A percentile compares a stretch with the other conserved stretches of the same genome.
phyloP scores from a whole-genome alignment of 1,140 invertebrate genomes.

The Centruroides vittatus region DNA sequence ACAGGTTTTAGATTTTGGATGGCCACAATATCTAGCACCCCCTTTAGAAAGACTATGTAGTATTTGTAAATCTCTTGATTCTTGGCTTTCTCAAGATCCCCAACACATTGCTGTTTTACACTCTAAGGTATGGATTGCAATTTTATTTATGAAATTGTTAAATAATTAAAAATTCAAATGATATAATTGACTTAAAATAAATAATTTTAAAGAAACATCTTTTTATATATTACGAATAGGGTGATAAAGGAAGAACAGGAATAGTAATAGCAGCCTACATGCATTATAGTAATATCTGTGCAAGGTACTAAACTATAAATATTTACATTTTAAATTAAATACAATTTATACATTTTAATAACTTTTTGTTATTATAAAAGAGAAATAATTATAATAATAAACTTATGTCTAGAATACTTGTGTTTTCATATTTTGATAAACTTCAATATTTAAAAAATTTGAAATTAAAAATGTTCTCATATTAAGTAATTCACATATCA shows the following conservation, averaged over 20 bases:
- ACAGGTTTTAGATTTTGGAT: constrained; percentile 54
- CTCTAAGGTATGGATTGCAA: constrained; percentile 48
- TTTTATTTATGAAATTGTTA: neutral
- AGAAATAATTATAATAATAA: too few relatives aligned
- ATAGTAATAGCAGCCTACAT: constrained; percentile 81
- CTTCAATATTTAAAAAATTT: too few relatives aligned
- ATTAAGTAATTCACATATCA: too few relatives aligned
- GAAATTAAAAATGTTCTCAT: too few relatives aligned
- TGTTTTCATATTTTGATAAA: too few relatives aligned
- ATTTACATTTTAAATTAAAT: too few relatives aligned
- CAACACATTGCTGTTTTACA: constrained; percentile 73
- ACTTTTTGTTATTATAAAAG: too few relatives aligned
- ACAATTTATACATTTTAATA: too few relatives aligned
- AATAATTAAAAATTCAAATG: neutral
- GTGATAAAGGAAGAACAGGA: constrained; percentile 59
- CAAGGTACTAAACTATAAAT: constrained; percentile 32
- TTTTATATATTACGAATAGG: constrained; percentile 29
- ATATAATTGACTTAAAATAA: neutral
- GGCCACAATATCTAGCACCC: constrained; percentile 70
- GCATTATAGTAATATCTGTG: constrained; percentile 86
- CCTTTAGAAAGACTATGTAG: constrained; percentile 76
- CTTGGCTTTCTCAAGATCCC: constrained; percentile 60
- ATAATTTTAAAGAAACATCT: neutral
- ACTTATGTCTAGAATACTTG: too few relatives aligned
- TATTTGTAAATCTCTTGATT: constrained; percentile 82